These are phyloP conservation scores for Vicugna pacos DNA, from an alignment of 2,113 vertebrate species.

Conservation along the genomic window DNA sequence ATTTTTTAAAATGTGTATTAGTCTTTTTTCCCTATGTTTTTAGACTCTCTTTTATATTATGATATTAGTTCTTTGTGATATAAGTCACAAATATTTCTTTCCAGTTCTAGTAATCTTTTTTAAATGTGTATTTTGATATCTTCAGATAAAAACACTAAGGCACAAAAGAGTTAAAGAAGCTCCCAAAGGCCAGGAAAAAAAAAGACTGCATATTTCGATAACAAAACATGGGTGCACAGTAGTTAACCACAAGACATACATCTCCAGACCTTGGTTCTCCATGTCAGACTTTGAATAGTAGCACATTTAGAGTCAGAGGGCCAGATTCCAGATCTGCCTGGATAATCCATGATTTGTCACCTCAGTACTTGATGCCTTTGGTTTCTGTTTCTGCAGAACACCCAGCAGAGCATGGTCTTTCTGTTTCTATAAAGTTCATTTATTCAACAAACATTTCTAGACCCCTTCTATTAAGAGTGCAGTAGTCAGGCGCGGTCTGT, in stretches of 20 bases:
- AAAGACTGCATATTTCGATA: not conserved
- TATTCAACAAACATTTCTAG: constrained; percentile 5
- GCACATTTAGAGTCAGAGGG: not conserved
- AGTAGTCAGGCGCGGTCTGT: not conserved
- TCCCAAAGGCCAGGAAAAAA: not conserved
- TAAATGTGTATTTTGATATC: not conserved
- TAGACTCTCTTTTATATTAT: not conserved
- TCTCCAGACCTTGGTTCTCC: not conserved
- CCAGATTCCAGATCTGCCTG: not conserved
- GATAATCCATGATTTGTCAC: not conserved
- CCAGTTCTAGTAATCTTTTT: not conserved
- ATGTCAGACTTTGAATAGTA: not conserved
- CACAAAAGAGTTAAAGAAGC: not conserved
- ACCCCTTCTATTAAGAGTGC: not conserved
- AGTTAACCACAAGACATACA: not conserved
- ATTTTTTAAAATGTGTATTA: not conserved
- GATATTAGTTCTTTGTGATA: not conserved
- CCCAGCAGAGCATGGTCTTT: not conserved
- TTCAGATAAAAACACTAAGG: not conserved
- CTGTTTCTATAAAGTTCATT: not conserved
- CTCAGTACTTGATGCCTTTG: not conserved
- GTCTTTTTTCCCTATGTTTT: not conserved
- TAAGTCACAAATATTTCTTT: constrained; percentile 26
- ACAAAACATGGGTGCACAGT: not conserved
- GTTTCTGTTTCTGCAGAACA: not conserved